Conservation (phyloP, 2,888 invertebrate species). For the Sarcophaga variegata region DNA sequence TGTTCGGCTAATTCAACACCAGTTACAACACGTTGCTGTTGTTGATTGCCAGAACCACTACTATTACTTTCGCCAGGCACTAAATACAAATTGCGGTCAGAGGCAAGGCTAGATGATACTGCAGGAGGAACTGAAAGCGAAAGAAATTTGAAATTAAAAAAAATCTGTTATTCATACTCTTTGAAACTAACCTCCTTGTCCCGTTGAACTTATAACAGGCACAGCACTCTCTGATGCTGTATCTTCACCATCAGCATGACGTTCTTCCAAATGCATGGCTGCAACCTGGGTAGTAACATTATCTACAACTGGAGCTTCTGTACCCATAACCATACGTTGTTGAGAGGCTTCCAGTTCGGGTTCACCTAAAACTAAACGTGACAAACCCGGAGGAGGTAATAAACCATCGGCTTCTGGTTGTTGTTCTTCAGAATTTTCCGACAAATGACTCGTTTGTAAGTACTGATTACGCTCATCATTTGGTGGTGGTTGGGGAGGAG, state of each 20-base stretch:
- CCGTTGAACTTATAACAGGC: slow-evolving; percentile 24
- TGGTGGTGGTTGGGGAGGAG: slow-evolving; percentile 82
- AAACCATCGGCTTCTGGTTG: slow-evolving; percentile 81
- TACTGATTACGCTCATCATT: slow-evolving; percentile 89
- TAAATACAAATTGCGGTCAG: slow-evolving; percentile 77
- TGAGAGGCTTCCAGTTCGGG: slow-evolving; percentile 83
- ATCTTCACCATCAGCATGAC: slow-evolving; percentile 82
- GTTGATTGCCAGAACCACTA: slow-evolving; percentile 73
- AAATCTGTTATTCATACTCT: background rate
- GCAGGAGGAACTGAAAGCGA: slow-evolving; percentile 50
- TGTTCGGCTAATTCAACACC: slow-evolving; percentile 83
- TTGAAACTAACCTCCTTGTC: slow-evolving; percentile 49
- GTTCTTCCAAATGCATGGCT: slow-evolving; percentile 81
- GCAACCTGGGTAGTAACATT: slow-evolving; percentile 83
- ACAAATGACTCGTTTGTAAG: slow-evolving; percentile 89
- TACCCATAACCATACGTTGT: slow-evolving; percentile 76
- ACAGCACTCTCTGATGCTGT: slow-evolving; percentile 75
- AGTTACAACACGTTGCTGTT: slow-evolving; percentile 80
- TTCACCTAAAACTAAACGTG: slow-evolving; percentile 87
- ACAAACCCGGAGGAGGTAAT: slow-evolving; percentile 85
- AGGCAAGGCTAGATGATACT: slow-evolving; percentile 68
- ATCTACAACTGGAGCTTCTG: slow-evolving; percentile 83
- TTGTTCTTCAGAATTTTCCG: slow-evolving; percentile 81
- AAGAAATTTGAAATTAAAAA: slow-evolving; percentile 6
- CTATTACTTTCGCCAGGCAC: slow-evolving; percentile 78